A percentile compares a stretch with the other conserved stretches of the same genome.
These are phyloP conservation scores for Andricus grossulariae DNA, from an alignment of 1,140 invertebrate genomes.

Conservation along the genomic window DNA sequence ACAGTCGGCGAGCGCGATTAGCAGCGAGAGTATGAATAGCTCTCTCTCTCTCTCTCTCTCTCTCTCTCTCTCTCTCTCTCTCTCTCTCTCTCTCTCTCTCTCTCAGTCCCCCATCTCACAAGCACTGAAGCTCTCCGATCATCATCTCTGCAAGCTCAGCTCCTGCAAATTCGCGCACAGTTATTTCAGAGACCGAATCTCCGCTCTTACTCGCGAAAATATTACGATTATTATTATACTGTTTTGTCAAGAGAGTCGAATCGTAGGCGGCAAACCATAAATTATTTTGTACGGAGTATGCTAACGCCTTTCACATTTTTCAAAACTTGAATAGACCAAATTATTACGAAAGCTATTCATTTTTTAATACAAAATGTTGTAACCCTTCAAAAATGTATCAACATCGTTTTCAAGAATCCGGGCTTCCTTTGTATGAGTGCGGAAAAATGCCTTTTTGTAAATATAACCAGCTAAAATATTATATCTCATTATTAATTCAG, in stretches of 20 bases:
- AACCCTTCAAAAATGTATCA: not conserved
- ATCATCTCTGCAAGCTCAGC: constrained; percentile 43
- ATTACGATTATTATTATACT: constrained; percentile 30
- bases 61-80: too few relatives aligned
- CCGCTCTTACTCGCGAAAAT: constrained; percentile 26
- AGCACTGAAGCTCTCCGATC: constrained; percentile 44
- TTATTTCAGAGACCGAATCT: constrained; percentile 52
- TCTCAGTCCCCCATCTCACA: constrained; percentile 45
- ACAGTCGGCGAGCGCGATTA: too few relatives aligned
- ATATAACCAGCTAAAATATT: not conserved
- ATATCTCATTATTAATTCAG: not conserved
- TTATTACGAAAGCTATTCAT: not conserved
- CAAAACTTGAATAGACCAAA: not conserved
- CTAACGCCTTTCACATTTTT: constrained; percentile 1
- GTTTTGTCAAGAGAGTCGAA: constrained; percentile 5
- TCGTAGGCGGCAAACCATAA: constrained; percentile 24
- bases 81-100: constrained; percentile 49
- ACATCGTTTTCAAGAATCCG: not conserved
- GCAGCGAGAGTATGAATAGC: too few relatives aligned
- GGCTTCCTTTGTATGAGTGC: not conserved
- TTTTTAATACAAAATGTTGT: constrained; percentile 25
- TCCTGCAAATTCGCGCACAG: constrained; percentile 44
- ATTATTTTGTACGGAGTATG: constrained; percentile 10
- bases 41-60: too few relatives aligned
- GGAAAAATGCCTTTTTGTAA: not conserved